A percentile compares a stretch with the other conserved stretches of the same genome.
Evolutionary conservation across 1,140 invertebrate species (phyloP).

Genomic region (Teleogryllus occipitalis): DNA sequence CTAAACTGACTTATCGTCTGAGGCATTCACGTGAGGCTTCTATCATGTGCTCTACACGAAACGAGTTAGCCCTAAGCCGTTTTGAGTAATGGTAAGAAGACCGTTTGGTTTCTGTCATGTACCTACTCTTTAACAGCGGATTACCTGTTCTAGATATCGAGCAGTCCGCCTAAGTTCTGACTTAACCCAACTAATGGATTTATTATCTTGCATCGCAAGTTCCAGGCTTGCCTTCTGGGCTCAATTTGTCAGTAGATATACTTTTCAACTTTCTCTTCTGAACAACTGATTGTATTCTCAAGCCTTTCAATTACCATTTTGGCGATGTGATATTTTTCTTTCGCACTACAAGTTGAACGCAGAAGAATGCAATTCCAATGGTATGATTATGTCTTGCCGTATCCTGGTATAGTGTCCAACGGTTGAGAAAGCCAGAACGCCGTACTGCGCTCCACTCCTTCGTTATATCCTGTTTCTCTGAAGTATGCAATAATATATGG

Average conservation of each 20-base stretch:
- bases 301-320: too few relatives aligned
- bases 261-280: not conserved
- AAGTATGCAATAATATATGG: too few relatives aligned
- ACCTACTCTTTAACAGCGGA: not conserved
- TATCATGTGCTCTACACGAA: not conserved
- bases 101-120: not conserved
- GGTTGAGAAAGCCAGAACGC: too few relatives aligned
- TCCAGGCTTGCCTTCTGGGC: not conserved
- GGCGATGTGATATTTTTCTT: too few relatives aligned
- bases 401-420: too few relatives aligned
- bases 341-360: too few relatives aligned
- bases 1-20: too few relatives aligned
- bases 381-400: too few relatives aligned
- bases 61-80: not conserved
- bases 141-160: not conserved
- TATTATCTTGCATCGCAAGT: not conserved
- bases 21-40: too few relatives aligned
- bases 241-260: slow-evolving; percentile 2
- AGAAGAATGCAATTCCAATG: too few relatives aligned
- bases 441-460: too few relatives aligned
- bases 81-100: not conserved
- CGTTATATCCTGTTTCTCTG: too few relatives aligned
- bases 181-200: not conserved
- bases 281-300: not conserved
- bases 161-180: not conserved